Evolutionary conservation across 2,797 vertebrate species (phyloP).

Genomic region (Eospalax fontanierii): DNA sequence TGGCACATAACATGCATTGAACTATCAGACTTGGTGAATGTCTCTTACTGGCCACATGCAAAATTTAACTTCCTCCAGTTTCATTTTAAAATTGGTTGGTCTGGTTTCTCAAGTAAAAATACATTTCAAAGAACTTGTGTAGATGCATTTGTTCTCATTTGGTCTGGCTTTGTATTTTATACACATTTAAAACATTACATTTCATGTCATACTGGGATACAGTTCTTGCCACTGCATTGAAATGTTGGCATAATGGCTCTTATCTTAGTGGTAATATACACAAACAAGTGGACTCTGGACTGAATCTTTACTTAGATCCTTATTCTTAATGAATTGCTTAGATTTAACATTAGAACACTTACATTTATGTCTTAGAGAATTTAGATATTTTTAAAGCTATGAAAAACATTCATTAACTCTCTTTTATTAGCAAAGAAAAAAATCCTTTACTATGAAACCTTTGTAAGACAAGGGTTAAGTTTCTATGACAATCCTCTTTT

Average conservation of each 20-base stretch:
- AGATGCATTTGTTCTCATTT: background rate
- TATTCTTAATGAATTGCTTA: background rate
- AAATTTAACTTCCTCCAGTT: background rate
- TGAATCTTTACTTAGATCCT: background rate
- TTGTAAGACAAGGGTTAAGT: background rate
- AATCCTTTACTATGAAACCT: background rate
- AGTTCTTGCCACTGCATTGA: background rate
- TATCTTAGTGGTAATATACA: background rate
- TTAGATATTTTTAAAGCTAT: background rate
- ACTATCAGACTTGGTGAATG: background rate
- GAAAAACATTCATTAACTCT: background rate
- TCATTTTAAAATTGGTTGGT: background rate
- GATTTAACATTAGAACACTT: background rate
- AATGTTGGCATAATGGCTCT: background rate
- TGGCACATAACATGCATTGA: background rate
- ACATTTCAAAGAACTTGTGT: background rate
- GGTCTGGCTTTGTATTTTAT: background rate
- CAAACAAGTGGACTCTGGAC: background rate
- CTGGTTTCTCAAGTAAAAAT: constrained; percentile 1
- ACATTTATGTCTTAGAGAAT: background rate
- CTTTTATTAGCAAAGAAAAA: background rate
- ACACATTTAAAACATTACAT: background rate
- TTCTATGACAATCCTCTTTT: background rate
- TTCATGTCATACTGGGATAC: background rate
- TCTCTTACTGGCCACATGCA: background rate